Conservation (phyloP, 2,797 vertebrate genomes). For the Borostomias antarcticus region DNA sequence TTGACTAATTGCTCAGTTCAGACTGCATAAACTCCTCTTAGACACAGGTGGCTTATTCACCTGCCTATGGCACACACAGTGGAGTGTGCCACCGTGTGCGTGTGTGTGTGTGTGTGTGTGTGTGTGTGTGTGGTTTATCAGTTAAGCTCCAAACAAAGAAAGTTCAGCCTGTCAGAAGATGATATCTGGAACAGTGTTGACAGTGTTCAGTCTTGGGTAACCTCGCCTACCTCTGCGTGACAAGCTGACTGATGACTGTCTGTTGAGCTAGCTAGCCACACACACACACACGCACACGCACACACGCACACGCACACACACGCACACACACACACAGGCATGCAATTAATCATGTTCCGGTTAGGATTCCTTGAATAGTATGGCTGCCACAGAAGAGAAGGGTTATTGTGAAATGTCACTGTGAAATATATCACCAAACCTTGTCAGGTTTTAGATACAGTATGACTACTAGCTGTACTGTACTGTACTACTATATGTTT, state of each 20-base stretch:
- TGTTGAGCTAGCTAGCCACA: conserved; percentile 55
- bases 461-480: too few relatives aligned
- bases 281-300: not conserved
- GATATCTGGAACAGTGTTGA: conserved; percentile 72
- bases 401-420: too few relatives aligned
- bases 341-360: conserved; percentile 1
- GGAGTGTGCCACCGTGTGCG: conserved; percentile 49
- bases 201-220: conserved; percentile 73
- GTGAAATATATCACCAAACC: too few relatives aligned
- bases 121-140: conserved; percentile 68
- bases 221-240: conserved; percentile 56
- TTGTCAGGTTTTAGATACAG: too few relatives aligned
- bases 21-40: conserved; percentile 19
- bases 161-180: conserved; percentile 77
- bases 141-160: conserved; percentile 74
- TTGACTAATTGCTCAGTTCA: conserved; percentile 34
- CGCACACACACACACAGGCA: too few relatives aligned
- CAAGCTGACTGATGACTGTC: conserved; percentile 53
- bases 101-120: conserved; percentile 14
- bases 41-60: conserved; percentile 68
- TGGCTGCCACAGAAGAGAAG: not conserved
- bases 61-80: conserved; percentile 62
- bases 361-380: conserved; percentile 7
- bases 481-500: too few relatives aligned
- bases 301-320: too few relatives aligned